Conservation (phyloP, 2,888 invertebrate species). For the Colostygia pectinataria region DNA sequence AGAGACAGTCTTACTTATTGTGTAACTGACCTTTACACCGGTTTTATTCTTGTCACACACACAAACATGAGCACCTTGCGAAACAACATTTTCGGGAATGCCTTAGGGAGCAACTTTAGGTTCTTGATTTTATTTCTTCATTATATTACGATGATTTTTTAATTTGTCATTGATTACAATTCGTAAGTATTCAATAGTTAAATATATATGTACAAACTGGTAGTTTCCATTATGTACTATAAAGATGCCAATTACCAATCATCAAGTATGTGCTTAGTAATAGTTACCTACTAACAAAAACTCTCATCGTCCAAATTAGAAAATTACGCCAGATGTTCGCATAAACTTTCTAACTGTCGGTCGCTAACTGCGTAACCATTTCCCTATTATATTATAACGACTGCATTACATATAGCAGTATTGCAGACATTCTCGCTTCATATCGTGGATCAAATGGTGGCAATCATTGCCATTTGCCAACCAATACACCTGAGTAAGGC, state of each 20-base stretch:
- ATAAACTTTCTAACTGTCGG: constrained; percentile 65
- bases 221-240: neutral
- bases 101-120: constrained; percentile 23
- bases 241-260: constrained; percentile 30
- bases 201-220: neutral
- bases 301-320: constrained; percentile 53
- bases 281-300: constrained; percentile 39
- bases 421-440: constrained; percentile 42
- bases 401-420: constrained; percentile 52
- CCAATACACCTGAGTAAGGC: neutral
- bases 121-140: constrained; percentile 6
- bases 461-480: constrained; percentile 7
- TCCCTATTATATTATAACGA: constrained; percentile 66
- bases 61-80: constrained; percentile 30
- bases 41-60: constrained; percentile 41
- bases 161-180: no score
- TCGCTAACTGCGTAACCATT: constrained; percentile 66
- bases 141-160: constrained; percentile 1
- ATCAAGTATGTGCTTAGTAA: constrained; percentile 7
- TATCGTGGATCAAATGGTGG: constrained; percentile 39
- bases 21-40: constrained; percentile 60
- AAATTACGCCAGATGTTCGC: constrained; percentile 67
- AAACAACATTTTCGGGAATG: constrained; percentile 24
- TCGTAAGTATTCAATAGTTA: neutral
- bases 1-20: constrained; percentile 40